Conservation (phyloP, 2,888 invertebrate genomes). For the Xestobium rufovillosum region DNA sequence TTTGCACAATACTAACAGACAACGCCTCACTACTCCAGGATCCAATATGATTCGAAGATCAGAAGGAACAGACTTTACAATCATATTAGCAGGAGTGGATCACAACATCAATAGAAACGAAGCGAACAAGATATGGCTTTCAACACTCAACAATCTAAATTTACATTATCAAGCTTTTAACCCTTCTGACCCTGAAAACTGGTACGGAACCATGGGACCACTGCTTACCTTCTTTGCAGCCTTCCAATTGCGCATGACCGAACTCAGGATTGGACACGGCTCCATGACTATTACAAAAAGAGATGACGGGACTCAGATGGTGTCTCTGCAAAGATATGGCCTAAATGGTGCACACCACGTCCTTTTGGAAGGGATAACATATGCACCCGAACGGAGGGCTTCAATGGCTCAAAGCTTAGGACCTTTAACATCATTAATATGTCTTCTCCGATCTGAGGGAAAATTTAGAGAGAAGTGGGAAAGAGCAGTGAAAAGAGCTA, state of each 20-base stretch:
- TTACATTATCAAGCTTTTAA: too few relatives aligned
- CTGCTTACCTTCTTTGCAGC: slow-evolving; percentile 2
- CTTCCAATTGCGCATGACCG: neutral
- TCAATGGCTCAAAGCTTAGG: slow-evolving; percentile 25
- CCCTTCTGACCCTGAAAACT: too few relatives aligned
- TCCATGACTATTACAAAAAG: slow-evolving; percentile 4
- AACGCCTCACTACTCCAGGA: too few relatives aligned
- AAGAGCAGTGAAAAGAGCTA: slow-evolving; percentile 21
- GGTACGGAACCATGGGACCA: slow-evolving; percentile 5
- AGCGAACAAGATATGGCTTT: too few relatives aligned
- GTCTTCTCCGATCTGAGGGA: slow-evolving; percentile 15
- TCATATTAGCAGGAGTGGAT: too few relatives aligned
- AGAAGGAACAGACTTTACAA: too few relatives aligned
- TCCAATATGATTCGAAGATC: too few relatives aligned
- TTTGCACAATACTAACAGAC: too few relatives aligned
- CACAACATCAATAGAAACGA: too few relatives aligned
- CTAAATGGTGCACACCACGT: slow-evolving; percentile 20
- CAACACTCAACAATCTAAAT: too few relatives aligned
- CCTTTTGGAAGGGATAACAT: slow-evolving; percentile 21
- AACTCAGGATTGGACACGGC: slow-evolving; percentile 5
- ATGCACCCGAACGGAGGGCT: slow-evolving; percentile 21
- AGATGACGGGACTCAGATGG: neutral
- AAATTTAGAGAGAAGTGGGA: slow-evolving; percentile 23
- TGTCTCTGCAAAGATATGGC: slow-evolving; percentile 10
- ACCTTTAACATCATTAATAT: slow-evolving; percentile 21